phyloP scores from a whole-genome alignment of 2,888 invertebrate species.

The Calameuta idolon region DNA sequence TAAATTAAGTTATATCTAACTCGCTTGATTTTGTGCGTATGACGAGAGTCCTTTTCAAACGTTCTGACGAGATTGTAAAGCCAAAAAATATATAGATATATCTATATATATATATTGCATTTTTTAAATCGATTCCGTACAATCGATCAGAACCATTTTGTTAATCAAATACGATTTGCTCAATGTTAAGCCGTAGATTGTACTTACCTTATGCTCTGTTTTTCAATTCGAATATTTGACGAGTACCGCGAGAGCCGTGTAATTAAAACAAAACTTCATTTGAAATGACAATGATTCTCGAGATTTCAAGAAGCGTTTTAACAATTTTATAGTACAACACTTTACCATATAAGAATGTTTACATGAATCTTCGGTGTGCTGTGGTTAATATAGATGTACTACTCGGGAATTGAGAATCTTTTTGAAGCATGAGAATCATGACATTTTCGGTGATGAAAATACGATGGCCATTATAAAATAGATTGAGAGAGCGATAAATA shows the following conservation, averaged over 20 bases:
- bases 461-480: background rate
- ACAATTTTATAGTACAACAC: background rate
- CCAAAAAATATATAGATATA: slow-evolving; percentile 47
- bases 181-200: slow-evolving; percentile 16
- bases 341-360: background rate
- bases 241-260: background rate
- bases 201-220: slow-evolving; percentile 11
- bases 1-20: background rate
- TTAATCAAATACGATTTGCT: slow-evolving; percentile 21
- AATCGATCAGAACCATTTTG: slow-evolving; percentile 16
- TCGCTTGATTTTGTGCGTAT: background rate
- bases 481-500: background rate
- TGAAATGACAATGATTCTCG: background rate
- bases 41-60: slow-evolving; percentile 3
- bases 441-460: background rate
- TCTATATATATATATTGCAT: background rate
- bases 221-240: background rate
- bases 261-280: background rate
- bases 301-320: background rate
- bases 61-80: slow-evolving; percentile 50
- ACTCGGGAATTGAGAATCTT: background rate
- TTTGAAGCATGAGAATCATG: background rate
- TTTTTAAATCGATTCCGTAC: background rate
- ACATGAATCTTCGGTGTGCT: background rate
- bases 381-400: background rate